These are phyloP conservation scores for Lophius piscatorius DNA, from an alignment of 2,113 vertebrate species.

Conservation along the genomic window DNA sequence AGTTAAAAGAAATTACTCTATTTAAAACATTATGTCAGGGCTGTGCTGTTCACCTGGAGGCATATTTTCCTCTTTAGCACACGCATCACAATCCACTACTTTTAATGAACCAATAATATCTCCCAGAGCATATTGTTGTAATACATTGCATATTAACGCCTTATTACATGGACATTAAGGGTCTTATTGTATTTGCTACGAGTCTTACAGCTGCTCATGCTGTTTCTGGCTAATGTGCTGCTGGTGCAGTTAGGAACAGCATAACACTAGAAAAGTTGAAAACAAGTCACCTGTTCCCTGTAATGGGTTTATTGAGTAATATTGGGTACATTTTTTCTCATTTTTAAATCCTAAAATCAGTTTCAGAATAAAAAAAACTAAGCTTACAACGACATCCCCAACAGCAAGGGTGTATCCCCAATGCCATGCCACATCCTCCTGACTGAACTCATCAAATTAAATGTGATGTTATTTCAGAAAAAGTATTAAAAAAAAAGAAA, in stretches of 20 bases:
- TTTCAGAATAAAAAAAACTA: too few species aligned
- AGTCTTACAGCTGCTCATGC: background rate
- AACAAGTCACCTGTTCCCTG: too few species aligned
- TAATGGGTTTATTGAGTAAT: too few species aligned
- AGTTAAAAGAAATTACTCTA: slow-evolving; percentile 22
- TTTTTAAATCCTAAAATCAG: too few species aligned
- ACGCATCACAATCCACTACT: background rate
- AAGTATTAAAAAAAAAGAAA: too few species aligned
- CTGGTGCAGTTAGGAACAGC: background rate
- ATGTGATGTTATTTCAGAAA: too few species aligned
- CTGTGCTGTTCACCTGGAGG: slow-evolving; percentile 4
- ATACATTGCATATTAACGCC: slow-evolving; percentile 24
- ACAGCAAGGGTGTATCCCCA: too few species aligned
- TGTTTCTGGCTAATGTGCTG: background rate
- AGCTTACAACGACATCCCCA: too few species aligned
- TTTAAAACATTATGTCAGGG: slow-evolving; percentile 16
- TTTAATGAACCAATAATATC: slow-evolving; percentile 18
- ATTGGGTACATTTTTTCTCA: too few species aligned
- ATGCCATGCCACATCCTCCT: too few species aligned
- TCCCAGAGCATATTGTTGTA: slow-evolving; percentile 12
- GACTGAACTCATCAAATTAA: too few species aligned
- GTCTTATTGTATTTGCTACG: background rate
- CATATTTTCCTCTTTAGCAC: background rate
- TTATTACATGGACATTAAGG: background rate
- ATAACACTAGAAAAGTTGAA: background rate